Evolutionary conservation across 2,888 invertebrate genomes (phyloP).

Genomic region (Eupithecia inturbata): DNA sequence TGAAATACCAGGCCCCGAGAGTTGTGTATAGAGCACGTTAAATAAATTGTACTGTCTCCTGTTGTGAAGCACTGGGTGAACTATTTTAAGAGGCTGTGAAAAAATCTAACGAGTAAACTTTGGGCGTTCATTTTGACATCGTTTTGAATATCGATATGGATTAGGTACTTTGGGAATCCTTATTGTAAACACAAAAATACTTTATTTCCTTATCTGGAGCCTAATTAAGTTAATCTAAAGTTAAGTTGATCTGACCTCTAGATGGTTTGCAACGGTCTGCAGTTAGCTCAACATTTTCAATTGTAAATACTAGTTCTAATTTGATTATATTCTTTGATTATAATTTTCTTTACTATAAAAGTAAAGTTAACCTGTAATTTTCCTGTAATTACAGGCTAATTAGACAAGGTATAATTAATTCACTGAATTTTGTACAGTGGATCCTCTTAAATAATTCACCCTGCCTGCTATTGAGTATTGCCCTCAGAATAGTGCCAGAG

Average conservation of each 20-base stretch:
- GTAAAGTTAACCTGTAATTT: neutral
- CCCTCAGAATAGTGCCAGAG: neutral
- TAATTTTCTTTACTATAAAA: neutral
- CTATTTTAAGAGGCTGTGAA: neutral
- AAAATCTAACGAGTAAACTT: neutral
- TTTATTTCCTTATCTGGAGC: neutral
- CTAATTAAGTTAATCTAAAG: neutral
- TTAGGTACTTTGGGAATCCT: neutral
- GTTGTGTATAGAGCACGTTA: slow-evolving; percentile 71
- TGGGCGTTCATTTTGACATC: neutral
- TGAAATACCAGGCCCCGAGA: slow-evolving; percentile 80
- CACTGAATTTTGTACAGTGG: neutral
- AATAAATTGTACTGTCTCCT: slow-evolving; percentile 26
- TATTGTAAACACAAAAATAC: neutral
- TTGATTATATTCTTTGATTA: neutral
- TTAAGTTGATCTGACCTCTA: neutral
- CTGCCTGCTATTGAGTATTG: neutral
- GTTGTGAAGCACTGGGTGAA: neutral
- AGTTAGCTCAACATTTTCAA: neutral
- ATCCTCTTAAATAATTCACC: neutral
- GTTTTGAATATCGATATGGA: neutral
- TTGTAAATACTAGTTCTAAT: neutral
- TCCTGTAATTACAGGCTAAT: neutral
- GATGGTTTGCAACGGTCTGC: neutral
- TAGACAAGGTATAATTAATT: neutral